Evolutionary conservation across 2,888 invertebrate genomes (phyloP).

Genomic region (Drosophila paracracens): DNA sequence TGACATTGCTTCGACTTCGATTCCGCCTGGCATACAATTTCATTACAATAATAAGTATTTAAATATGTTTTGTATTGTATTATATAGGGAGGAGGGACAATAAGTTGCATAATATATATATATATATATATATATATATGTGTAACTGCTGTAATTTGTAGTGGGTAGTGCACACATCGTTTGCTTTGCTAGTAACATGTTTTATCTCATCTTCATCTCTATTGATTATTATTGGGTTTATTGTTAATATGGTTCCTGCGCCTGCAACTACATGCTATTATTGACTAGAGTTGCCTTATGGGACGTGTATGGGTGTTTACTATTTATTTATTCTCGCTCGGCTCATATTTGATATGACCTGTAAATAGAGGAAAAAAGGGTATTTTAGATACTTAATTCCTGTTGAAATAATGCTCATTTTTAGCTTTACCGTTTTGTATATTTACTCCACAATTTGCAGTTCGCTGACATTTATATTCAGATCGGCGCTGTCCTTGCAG

Average conservation of each 20-base stretch:
- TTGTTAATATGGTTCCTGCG: constrained; percentile 64
- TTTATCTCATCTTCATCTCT: constrained; percentile 28
- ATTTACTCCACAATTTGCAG: constrained; percentile 84
- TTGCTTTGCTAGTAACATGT: constrained; percentile 54
- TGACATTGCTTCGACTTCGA: constrained; percentile 47
- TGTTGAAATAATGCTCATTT: neutral
- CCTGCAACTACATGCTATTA: constrained; percentile 80
- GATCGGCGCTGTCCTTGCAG: constrained; percentile 84
- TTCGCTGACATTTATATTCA: constrained; percentile 80
- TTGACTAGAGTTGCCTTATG: constrained; percentile 83
- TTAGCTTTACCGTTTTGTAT: constrained; percentile 16
- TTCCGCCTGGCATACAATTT: constrained; percentile 29
- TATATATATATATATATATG: constrained; percentile 23
- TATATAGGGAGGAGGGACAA: constrained; percentile 35
- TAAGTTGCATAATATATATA: constrained; percentile 28
- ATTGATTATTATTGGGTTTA: constrained; percentile 49
- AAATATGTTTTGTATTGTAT: constrained; percentile 32
- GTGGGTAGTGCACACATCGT: constrained; percentile 22
- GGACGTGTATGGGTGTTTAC: constrained; percentile 71
- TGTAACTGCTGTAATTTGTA: constrained; percentile 51
- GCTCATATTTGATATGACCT: constrained; percentile 72
- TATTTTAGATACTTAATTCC: neutral
- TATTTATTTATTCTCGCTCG: constrained; percentile 35
- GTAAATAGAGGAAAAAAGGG: neutral
- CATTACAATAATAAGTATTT: constrained; percentile 35